These are phyloP conservation scores for Tricholaema leucomelas DNA, from an alignment of 2,113 vertebrate species.

Conservation along the genomic window DNA sequence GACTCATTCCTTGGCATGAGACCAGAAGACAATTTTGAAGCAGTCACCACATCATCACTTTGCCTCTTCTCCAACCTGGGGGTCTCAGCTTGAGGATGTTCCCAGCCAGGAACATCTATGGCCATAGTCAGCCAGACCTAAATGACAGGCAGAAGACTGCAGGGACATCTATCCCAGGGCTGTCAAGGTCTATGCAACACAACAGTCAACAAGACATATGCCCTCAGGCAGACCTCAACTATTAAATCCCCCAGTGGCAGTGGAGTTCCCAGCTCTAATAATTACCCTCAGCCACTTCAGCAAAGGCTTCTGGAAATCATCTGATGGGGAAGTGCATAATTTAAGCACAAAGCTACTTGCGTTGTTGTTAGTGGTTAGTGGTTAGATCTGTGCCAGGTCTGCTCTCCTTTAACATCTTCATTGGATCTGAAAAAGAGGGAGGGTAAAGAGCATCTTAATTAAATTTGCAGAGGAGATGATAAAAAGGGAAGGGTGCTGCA, in stretches of 20 bases:
- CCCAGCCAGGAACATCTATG: not conserved
- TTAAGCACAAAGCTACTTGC: constrained; percentile 63
- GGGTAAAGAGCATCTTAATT: constrained; percentile 71
- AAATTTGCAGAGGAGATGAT: constrained; percentile 72
- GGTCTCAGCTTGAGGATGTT: not conserved
- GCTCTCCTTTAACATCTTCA: constrained; percentile 67
- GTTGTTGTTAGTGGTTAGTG: constrained; percentile 65
- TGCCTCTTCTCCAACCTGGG: not conserved
- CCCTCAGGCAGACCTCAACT: constrained; percentile 46
- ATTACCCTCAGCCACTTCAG: constrained; percentile 21
- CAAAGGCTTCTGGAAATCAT: constrained; percentile 51
- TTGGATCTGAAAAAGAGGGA: constrained; percentile 63
- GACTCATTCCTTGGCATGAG: not conserved
- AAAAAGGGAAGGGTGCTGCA: constrained; percentile 70
- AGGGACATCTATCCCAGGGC: not conserved
- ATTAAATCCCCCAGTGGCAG: constrained; percentile 24
- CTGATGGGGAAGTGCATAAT: constrained; percentile 59
- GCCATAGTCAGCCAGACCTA: not conserved
- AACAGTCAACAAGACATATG: constrained; percentile 53
- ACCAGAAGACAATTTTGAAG: not conserved
- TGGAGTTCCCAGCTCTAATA: constrained; percentile 39
- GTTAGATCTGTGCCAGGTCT: constrained; percentile 59
- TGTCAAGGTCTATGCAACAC: not conserved
- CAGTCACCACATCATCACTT: not conserved
- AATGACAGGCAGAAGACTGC: fast-evolving